Percentiles rank a stretch among this genome's conserved stretches.
phyloP scores from a whole-genome alignment of 2,888 invertebrate genomes.

The Seira musarum region DNA sequence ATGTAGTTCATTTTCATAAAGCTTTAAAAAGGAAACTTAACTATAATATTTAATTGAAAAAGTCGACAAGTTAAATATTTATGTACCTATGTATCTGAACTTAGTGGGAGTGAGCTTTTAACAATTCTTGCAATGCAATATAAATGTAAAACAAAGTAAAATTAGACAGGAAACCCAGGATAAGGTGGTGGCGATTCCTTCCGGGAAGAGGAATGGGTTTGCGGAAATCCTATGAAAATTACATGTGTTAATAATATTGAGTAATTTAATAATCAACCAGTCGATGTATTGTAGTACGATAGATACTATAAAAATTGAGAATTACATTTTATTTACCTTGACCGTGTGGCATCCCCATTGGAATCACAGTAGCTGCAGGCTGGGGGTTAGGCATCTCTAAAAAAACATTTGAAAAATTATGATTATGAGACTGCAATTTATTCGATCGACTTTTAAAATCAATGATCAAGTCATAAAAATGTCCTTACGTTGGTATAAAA shows the following conservation, averaged over 20 bases:
- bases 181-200: conserved; percentile 21
- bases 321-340: too few species aligned
- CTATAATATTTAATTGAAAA: too few species aligned
- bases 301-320: neutral
- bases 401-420: neutral
- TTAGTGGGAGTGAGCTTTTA: too few species aligned
- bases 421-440: neutral
- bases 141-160: too few species aligned
- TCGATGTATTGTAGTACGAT: neutral
- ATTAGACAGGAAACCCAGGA: neutral
- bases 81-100: too few species aligned
- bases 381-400: conserved; percentile 17
- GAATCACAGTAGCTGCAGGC: neutral
- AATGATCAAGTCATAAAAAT: too few species aligned
- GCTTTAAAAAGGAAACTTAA: too few species aligned
- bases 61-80: too few species aligned
- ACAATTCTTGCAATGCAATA: too few species aligned
- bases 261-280: neutral
- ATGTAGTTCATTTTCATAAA: too few species aligned
- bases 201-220: neutral
- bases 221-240: conserved; percentile 17
- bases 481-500: conserved; percentile 38
- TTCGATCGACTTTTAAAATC: neutral
- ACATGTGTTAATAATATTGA: neutral
- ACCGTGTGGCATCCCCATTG: neutral